Evolutionary conservation across 2,797 vertebrate genomes (phyloP), one percentile per base, ranked within the genome.

Genomic region (Poeciliopsis paucimaculata): DNA sequence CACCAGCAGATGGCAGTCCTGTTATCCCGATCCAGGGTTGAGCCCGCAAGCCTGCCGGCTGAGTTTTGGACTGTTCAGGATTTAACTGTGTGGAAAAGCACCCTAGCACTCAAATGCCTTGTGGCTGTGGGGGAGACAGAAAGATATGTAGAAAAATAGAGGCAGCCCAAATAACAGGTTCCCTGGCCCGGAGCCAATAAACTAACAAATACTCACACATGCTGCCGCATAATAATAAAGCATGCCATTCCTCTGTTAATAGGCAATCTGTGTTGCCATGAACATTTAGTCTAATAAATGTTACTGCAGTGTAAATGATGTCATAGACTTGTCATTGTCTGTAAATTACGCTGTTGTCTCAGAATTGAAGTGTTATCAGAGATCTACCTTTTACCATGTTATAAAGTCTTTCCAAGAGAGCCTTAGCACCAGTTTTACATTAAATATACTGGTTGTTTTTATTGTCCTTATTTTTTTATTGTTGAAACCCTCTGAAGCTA

Each of bases 1-100:
- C 16, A 57, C 94, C 96, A 96, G 94, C 92, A 91, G 95, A 95
- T 96, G 96, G 96, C 95, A 96, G 92, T 96, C 90, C 89, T 93
- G 95, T 91, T 94, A 95, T 94, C 94, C 87, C 88, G 85, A 94
- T 95, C 72, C 70, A 64, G 43, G 36, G n/a, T 31, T 64, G 43
- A 79, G 73, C 45, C 51, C 36, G 18, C 2, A 39, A 76, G 76
- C 49, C 66, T 62, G 43, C 4, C 12, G 87, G 92, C 89, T 89
- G 90, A 90, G 84, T 89, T 90, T 90, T 90, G 90, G 86, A 94
- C 91, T 93, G 90, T 92, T 94, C 90, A 91, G 91, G 93, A 89
- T 93, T 93, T 94, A 94, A 93, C 93, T 93, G 94, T 92, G 94
- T 95, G 94, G 93, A 95, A 94, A 95, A 94, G 91, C 93, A 95